Percentiles rank a stretch among this genome's conserved stretches.
These are phyloP conservation scores for Seriola quinqueradiata DNA, from an alignment of 2,113 vertebrate genomes.

Conservation along the genomic window DNA sequence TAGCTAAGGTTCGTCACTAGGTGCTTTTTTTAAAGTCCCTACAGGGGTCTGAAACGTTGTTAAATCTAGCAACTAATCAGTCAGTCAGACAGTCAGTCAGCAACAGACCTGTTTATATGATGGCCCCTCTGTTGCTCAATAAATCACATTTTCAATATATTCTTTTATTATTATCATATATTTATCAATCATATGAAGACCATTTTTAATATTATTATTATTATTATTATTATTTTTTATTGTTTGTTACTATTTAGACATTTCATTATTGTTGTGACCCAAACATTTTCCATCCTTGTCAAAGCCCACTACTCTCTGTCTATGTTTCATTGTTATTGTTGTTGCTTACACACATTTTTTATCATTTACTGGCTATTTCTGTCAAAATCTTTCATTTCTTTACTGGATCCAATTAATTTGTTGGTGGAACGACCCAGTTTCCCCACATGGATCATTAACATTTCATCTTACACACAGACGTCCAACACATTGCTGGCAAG, in stretches of 20 bases:
- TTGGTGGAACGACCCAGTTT: conserved; percentile 43
- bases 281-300: neutral
- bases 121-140: no score
- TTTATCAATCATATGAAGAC: no score
- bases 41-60: no score
- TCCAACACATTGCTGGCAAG: conserved; percentile 30
- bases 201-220: no score
- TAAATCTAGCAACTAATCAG: no score
- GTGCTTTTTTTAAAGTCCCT: no score
- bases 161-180: neutral
- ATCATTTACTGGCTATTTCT: neutral
- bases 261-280: neutral
- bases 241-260: no score
- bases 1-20: no score
- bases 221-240: no score
- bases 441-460: conserved; percentile 33
- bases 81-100: no score
- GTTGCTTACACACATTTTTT: neutral
- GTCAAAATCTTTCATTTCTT: conserved; percentile 4
- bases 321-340: neutral
- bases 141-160: neutral
- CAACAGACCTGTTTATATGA: no score
- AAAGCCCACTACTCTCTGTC: neutral
- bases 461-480: conserved; percentile 22
- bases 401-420: conserved; percentile 24